Evolutionary conservation across 2,113 vertebrate genomes (phyloP), one percentile per base, ranked within the genome.

Genomic region (Ciconia boyciana): DNA sequence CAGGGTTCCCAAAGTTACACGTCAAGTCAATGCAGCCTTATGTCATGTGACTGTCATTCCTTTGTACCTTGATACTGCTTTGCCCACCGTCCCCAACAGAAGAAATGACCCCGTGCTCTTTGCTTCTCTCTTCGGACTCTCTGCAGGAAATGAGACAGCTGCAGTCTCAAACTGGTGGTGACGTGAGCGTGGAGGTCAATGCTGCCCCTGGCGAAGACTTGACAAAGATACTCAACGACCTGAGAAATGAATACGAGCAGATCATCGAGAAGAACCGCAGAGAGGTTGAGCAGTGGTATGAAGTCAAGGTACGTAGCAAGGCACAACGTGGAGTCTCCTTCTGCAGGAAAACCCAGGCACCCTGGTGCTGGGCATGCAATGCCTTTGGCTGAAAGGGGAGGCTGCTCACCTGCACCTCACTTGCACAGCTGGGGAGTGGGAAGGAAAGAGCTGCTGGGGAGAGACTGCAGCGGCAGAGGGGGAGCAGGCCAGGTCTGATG

Each of bases 211-310:
- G 97, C 3, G 19, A 44, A 49, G 98, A 98, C 28, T 39, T 98
- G 62, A 96, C 96, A 15, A 90, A 97, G 93, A 19, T 8, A 10
- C 97, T 98, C 26, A 97, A 95, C 1, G 74, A 98, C 18, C 84
- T 99, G 92, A 97, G 99, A 10, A 1, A 11, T 4, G 98, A 99
- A 72, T 99, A 99, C 0, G 99, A 99, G 94, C 52, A 79, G 55
- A 93, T 99, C 68, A 86, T 96, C 4, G 98, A 98, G 0, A 99
- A 98, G 98, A 99, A 98, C 96, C 98, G 98, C 34, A 90, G 83
- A 2, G 98, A 99, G 2, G 98, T 98, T 20, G 99, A 99, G 36
- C 65, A 88, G n/a, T 99, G 98, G 97, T 99, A 98, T 55, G 98
- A 99, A 80, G 94, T 44, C 90, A 99, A 99, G 98, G 99, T 99